phyloP scores from a whole-genome alignment of 2,888 invertebrate species.

The Phytoseiulus persimilis region DNA sequence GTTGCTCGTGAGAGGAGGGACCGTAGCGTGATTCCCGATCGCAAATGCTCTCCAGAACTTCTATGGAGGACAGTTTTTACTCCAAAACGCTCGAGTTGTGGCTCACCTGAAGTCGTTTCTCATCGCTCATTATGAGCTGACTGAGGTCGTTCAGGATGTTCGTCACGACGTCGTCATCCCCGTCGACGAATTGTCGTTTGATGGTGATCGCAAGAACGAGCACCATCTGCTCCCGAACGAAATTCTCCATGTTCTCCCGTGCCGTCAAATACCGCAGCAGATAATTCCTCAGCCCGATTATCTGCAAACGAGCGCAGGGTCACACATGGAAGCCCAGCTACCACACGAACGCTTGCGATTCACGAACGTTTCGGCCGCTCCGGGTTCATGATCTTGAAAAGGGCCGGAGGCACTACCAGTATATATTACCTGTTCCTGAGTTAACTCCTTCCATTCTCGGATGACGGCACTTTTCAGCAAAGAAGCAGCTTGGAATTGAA shows the following conservation, averaged over 20 bases:
- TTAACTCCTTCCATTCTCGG: slow-evolving; percentile 63
- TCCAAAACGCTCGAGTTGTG: too few relatives aligned
- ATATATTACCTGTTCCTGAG: not conserved
- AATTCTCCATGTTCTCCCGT: slow-evolving; percentile 57
- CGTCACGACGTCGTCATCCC: slow-evolving; percentile 61
- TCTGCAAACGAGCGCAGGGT: slow-evolving; percentile 52
- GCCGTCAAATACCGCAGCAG: slow-evolving; percentile 65
- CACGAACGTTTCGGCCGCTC: too few relatives aligned
- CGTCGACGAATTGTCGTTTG: slow-evolving; percentile 70
- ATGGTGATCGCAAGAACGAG: slow-evolving; percentile 76
- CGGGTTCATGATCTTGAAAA: too few relatives aligned
- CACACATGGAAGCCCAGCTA: too few relatives aligned
- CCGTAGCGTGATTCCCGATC: too few relatives aligned
- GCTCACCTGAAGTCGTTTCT: slow-evolving; percentile 30
- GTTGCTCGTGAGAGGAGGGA: slow-evolving; percentile 48
- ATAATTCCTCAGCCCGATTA: slow-evolving; percentile 62
- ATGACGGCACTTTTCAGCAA: slow-evolving; percentile 71
- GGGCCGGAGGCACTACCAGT: not conserved
- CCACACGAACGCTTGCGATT: too few relatives aligned
- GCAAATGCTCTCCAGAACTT: too few relatives aligned
- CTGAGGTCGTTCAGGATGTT: slow-evolving; percentile 66
- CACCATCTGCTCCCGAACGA: slow-evolving; percentile 60
- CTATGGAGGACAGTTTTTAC: too few relatives aligned
- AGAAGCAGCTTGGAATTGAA: slow-evolving; percentile 76
- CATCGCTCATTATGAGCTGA: slow-evolving; percentile 61